A percentile compares a stretch with the other conserved stretches of the same genome.
phyloP scores from a whole-genome alignment of 2,113 vertebrate genomes.

The Struthidea cinerea region DNA sequence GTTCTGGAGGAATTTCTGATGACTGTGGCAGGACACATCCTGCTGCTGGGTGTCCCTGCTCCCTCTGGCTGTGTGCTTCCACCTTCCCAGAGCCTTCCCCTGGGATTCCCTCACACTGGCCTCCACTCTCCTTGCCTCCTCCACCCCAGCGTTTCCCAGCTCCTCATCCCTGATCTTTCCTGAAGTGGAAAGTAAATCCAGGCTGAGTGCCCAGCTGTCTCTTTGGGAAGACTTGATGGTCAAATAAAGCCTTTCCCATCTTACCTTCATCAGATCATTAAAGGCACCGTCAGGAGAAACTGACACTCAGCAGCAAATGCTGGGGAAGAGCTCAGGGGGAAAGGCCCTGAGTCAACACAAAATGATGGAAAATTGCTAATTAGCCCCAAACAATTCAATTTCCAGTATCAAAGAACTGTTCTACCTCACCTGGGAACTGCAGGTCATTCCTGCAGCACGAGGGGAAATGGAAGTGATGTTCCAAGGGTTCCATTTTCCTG shows the following conservation, averaged over 20 bases:
- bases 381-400: neutral
- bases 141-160: neutral
- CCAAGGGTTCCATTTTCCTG: neutral
- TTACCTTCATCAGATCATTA: neutral
- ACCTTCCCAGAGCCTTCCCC: neutral
- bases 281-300: neutral
- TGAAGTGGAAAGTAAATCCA: neutral
- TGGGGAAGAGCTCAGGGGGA: neutral
- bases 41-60: too few relatives aligned
- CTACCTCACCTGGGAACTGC: neutral
- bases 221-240: neutral
- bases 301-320: neutral
- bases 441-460: neutral
- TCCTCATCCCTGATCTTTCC: neutral
- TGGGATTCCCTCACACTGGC: rapidly evolving
- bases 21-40: neutral
- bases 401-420: neutral
- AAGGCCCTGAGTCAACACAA: neutral
- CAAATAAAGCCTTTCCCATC: neutral
- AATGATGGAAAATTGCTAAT: neutral
- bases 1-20: neutral
- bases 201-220: neutral
- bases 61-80: neutral
- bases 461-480: neutral
- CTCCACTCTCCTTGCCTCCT: neutral